Evolutionary conservation across 2,113 vertebrate species (phyloP), one percentile per base, ranked within the genome.

Genomic region (Catharus minimus): DNA sequence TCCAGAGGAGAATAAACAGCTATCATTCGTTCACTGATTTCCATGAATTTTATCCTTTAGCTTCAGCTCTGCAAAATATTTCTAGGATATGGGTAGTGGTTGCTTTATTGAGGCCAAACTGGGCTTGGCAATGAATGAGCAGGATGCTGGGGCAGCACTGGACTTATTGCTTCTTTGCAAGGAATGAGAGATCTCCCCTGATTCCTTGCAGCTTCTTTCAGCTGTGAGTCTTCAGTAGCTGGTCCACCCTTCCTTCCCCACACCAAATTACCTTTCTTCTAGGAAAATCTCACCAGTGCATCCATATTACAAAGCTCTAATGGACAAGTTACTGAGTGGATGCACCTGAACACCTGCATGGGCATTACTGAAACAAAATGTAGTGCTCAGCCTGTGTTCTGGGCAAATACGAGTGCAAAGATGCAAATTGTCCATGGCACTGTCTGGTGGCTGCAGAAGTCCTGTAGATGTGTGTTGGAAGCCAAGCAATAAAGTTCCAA

Each of bases 401-500:
- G 78, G 84, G 71, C 60, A 75, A 90, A 61, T 32, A 55, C 0
- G 0, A 46, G 38, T 36, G 79, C 72, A 44, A 84, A 92, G 74
- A 71, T 49, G 58, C 78, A 43, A 47, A 90, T 82, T 80, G 46
- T 83, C 43, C 38, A 67, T 58, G 73, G 80, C 24, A n/a, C 58
- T 80, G 86, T 72, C 92, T 87, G 53, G 56, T 79, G 86, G 88
- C 62, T 83, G 76, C 89, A 91, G 81, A 82, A 92, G 82, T 47
- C 95, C 94, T 84, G 88, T 89, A 77, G 88, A 76, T 1, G 2
- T 79, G 79, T 33, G 22, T 94, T 61, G 55, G 64, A 87, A 96
- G 89, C 75, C 50, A 92, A 97, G 96, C 96, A 97, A 97, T 97
- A 96, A 95, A 23, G 19, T 95, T 83, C 88, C 95, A 68, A 92